Base-by-base conservation (phyloP, 2,888 invertebrate species). In the Rhodophaea formosa region DNA sequence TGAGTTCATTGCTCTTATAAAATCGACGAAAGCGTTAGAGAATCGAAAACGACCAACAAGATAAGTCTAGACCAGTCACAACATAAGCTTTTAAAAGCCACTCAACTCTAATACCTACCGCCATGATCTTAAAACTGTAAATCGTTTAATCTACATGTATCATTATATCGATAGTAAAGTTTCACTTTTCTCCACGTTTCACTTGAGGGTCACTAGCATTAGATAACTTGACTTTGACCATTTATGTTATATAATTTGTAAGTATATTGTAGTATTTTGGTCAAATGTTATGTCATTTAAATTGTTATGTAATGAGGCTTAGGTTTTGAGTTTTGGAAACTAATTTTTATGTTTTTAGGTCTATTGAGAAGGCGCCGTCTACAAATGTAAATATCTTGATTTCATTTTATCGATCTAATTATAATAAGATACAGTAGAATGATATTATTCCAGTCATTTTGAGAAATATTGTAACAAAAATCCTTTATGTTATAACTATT, bases 141-240 rank as follows among this genome's bases (percentile, higher is more conserved):
- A 17, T 51, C 17, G 35, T 35, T 17, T 12, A 16, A 35, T 51
- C 8, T 17, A 1, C 30, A 16, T 51, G 16, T 35, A 35, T 32
- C 51, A 35, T 39, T 39, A 39, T 39, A 39, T 39, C 39, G 39
- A 39, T 39, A 39, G 39, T 8, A 39, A 39, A 17, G 39, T 51
- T 51, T 51, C 56, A 56, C 56, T 56, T 56, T 56, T 43, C 56
- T 10, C 17, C 51, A 32, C 51, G 51, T 51, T 51, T 51, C 51
- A 35, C 51, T 14, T 17, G 51, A 51, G 49, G 51, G 51, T 51
- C 51, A 51, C 35, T n/a, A 51, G 16, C 35, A 35, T 51, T 51
- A 35, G 51, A n/a, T 51, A 51, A 51, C 35, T 12, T 51, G 51
- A 51, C 51, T 51, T 51, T 51, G 51, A 51, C 51, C 47, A 30